Base-by-base conservation (phyloP, 2,888 invertebrate species). In the Andrena marginata region DNA sequence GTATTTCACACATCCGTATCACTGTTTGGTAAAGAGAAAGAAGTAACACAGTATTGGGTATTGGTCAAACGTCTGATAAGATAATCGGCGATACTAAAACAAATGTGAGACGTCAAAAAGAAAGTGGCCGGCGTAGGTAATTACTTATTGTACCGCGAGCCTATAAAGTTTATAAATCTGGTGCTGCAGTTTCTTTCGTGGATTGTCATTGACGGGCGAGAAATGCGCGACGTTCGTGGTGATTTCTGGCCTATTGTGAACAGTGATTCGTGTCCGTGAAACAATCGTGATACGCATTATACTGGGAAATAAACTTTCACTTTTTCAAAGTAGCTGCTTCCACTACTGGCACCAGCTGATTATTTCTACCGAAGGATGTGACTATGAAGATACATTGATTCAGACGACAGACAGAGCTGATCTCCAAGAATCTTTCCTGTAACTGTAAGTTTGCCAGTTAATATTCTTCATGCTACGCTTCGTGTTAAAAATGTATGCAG, bases 31-130 rank as follows among this genome's bases (percentile, higher is more conserved):
- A 59, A 13, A 49, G 56, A 75, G 54, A 10, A 59, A 72, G 74
- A 67, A 42, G 16, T 33, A 26, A 59, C 33, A 42, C 42, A 16
- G 16, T 42, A 23, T 23, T 16, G 31, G 51, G 42, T 64, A 49
- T 64, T 60, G 76, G 54, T 59, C 51, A 48, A 64, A 35, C n/a
- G 10, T 1, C 20, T n/a, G 88, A 88, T 88, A 88, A 88, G 87
- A 85, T 89, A 85, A 54, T 60, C 33, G 6, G 29, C n/a, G 26
- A 80, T 80, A 68, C 33, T 63, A 48, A 82, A 76, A 35, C 42
- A 80, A 78, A 80, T 70, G 20, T 72, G 35, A 33, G 23, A 72
- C 42, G 20, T 7, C n/a, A 6, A 10, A 59, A 59, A 35, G 56
- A 31, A 54, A n/a, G 42, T 48, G 16, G 48, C 49, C 69, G 62